Conservation (phyloP, 92 coral and sea anemone species). For the Heliopora coerulea region DNA sequence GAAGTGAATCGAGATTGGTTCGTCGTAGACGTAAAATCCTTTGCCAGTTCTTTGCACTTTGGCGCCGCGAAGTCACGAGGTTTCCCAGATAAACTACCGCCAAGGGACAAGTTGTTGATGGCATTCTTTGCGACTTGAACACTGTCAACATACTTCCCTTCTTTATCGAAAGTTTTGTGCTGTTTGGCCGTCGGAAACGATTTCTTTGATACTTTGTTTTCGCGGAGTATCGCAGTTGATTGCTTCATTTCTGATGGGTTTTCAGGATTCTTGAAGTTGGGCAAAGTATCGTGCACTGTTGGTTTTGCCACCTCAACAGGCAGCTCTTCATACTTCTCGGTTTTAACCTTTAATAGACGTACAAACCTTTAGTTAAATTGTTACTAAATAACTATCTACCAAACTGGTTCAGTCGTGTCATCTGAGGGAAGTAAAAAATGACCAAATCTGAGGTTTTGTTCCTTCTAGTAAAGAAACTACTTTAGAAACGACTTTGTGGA, state of each 20-base stretch:
- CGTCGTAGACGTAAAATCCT: too few species aligned
- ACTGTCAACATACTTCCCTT: background rate
- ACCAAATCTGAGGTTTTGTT: too few species aligned
- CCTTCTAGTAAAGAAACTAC: too few species aligned
- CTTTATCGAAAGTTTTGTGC: background rate
- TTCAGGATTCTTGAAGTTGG: background rate
- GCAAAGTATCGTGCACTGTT: background rate
- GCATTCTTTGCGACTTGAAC: background rate
- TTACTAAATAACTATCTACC: too few species aligned
- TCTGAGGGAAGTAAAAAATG: too few species aligned
- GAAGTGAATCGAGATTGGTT: too few species aligned
- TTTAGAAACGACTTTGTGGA: too few species aligned
- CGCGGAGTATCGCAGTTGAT: background rate
- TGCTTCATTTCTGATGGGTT: background rate
- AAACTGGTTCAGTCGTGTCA: too few species aligned
- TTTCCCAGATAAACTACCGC: background rate
- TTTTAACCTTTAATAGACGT: background rate
- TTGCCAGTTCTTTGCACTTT: background rate
- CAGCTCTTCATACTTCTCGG: background rate
- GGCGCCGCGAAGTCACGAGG: background rate
- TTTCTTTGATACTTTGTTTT: background rate
- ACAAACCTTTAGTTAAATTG: too few species aligned
- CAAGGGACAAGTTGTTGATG: background rate
- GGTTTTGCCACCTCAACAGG: constrained; percentile 11
- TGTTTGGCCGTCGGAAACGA: too few species aligned